A percentile compares a stretch with the other conserved stretches of the same genome.
Evolutionary conservation across 2,113 vertebrate species (phyloP).

Genomic region (Balaenoptera acutorostrata): DNA sequence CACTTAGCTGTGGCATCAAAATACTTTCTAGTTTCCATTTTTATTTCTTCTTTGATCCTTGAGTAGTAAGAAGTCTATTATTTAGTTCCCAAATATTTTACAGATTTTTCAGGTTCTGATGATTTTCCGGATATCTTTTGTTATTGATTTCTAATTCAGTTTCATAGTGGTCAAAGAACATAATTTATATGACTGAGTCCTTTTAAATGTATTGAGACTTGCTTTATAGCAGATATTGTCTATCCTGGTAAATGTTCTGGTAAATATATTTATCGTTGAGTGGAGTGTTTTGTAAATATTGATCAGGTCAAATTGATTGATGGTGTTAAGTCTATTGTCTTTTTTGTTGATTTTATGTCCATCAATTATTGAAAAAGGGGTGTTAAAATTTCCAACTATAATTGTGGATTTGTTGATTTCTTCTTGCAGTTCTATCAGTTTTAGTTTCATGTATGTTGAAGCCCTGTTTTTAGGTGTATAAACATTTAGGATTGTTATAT

Average conservation of each 20-base stretch:
- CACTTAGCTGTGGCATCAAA: not conserved
- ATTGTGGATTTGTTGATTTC: not conserved
- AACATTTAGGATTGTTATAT: not conserved
- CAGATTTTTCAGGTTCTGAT: not conserved
- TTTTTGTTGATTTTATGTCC: slow-evolving; percentile 18
- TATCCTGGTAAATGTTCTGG: not conserved
- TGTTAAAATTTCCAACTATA: not conserved
- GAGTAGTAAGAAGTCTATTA: not conserved
- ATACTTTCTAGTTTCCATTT: not conserved
- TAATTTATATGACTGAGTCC: not conserved
- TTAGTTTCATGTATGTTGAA: not conserved
- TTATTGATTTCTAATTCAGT: slow-evolving; percentile 14
- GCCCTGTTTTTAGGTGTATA: not conserved
- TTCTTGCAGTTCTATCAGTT: not conserved
- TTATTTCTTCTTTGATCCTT: not conserved
- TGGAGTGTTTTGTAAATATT: not conserved
- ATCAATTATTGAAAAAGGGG: not conserved
- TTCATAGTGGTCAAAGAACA: not conserved
- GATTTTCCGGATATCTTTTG: not conserved
- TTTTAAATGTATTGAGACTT: not conserved
- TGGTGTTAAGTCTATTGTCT: not conserved
- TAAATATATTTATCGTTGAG: not conserved
- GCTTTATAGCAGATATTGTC: not conserved
- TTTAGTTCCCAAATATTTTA: not conserved
- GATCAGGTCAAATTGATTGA: not conserved